These are phyloP conservation scores for Idaea dimidiata DNA, from an alignment of 2,888 invertebrate species.

Conservation along the genomic window DNA sequence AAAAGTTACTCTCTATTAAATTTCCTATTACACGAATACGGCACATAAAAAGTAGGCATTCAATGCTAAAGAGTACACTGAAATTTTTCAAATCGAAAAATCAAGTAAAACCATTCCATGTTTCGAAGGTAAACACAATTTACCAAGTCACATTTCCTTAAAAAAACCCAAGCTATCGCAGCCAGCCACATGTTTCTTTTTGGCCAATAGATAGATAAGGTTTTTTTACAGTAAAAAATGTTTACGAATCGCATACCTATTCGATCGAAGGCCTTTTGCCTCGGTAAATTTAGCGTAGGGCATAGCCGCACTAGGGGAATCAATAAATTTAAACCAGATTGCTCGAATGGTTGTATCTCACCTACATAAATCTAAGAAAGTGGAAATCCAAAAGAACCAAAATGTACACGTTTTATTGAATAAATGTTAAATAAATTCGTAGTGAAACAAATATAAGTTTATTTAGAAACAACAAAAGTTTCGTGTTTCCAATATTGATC, in stretches of 20 bases:
- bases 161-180: not conserved
- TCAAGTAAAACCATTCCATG: not conserved
- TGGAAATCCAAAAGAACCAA: conserved; percentile 31
- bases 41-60: not conserved
- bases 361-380: conserved; percentile 37
- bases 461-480: not conserved
- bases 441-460: conserved; percentile 9
- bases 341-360: conserved; percentile 36
- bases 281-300: conserved; percentile 37
- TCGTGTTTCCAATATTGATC: not conserved
- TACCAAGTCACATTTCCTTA: not conserved
- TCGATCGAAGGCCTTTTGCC: conserved; percentile 25
- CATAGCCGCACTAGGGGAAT: conserved; percentile 36
- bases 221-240: conserved; percentile 28
- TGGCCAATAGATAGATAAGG: conserved; percentile 25
- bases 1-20: not conserved
- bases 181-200: conserved; percentile 17
- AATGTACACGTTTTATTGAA: conserved; percentile 28
- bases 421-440: conserved; percentile 23
- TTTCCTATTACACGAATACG: not conserved
- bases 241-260: conserved; percentile 32
- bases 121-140: conserved; percentile 1
- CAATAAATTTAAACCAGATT: conserved; percentile 45
- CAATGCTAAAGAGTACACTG: not conserved
- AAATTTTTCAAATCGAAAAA: not conserved